A percentile compares a stretch with the other conserved stretches of the same genome.
phyloP scores from a whole-genome alignment of 30 jellyfish, hydroid and myxozoan species.

The Hydra vulgaris region DNA sequence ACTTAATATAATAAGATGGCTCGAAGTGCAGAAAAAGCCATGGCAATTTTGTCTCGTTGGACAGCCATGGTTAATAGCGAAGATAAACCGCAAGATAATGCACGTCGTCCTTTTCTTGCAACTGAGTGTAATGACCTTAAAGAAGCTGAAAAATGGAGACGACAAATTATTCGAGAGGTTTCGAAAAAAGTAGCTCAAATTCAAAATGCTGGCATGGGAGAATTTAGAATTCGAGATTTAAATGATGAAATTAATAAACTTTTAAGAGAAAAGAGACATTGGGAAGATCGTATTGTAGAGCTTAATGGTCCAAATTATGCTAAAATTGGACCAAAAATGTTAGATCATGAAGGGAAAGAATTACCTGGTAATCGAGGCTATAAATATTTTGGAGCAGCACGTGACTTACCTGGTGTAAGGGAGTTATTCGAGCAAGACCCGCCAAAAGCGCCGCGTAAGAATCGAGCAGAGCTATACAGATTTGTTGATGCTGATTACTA shows the following conservation, averaged over 20 bases:
- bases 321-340: conserved; percentile 86
- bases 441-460: conserved; percentile 83
- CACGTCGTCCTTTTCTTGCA: conserved; percentile 82
- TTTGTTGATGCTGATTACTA: conserved; percentile 90
- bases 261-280: conserved; percentile 81
- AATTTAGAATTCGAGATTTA: conserved; percentile 82
- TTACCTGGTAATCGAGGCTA: conserved; percentile 93
- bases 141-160: conserved; percentile 93
- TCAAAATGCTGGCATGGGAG: conserved; percentile 99
- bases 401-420: conserved; percentile 96
- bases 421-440: conserved; percentile 96
- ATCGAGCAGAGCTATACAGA: conserved; percentile 71
- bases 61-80: conserved; percentile 77
- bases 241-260: conserved; percentile 93
- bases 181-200: conserved; percentile 90
- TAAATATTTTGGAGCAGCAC: conserved; percentile 96
- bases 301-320: conserved; percentile 95
- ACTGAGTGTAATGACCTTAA: conserved; percentile 78
- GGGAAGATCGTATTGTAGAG: conserved; percentile 88
- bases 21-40: conserved; percentile 92
- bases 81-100: conserved; percentile 57
- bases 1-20: conserved; percentile 26
- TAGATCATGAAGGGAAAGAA: conserved; percentile 94
- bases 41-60: conserved; percentile 99
- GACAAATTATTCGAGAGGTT: conserved; percentile 67